Percentiles rank a stretch among this genome's conserved stretches.
Evolutionary conservation across 1,140 invertebrate genomes (phyloP).

Genomic region (Drosophila pruinosa): DNA sequence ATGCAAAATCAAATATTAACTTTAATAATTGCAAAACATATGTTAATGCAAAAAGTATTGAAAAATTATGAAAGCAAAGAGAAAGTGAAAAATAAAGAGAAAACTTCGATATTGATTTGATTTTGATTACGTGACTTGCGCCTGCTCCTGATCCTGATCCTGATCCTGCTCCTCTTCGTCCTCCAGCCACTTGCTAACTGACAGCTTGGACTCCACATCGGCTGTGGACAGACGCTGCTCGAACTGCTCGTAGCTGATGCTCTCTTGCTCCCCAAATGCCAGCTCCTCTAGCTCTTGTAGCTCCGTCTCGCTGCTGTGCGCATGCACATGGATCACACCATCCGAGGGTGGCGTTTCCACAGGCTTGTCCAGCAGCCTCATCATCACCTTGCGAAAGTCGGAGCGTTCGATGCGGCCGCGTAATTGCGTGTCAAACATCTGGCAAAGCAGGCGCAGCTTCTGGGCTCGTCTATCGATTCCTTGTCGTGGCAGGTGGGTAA

Average conservation of each 20-base stretch:
- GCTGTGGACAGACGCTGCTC: constrained; percentile 23
- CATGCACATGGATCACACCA: not conserved
- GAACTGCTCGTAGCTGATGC: constrained; percentile 37
- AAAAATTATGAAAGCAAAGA: constrained; percentile 3
- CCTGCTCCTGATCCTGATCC: not conserved
- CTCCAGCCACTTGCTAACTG: constrained; percentile 48
- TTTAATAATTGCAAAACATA: constrained; percentile 22
- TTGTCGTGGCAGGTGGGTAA: not conserved
- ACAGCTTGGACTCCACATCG: constrained; percentile 26
- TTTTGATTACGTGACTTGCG: constrained; percentile 1
- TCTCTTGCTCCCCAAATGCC: constrained; percentile 16
- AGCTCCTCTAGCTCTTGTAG: constrained; percentile 37
- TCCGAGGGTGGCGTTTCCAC: not conserved
- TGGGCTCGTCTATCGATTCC: constrained; percentile 5
- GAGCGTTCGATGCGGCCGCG: constrained; percentile 20
- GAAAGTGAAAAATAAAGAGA: constrained; percentile 1
- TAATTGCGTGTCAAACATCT: constrained; percentile 43
- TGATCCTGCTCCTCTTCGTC: not conserved
- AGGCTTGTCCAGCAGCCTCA: constrained; percentile 1
- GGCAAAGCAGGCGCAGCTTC: constrained; percentile 43
- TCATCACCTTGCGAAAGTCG: constrained; percentile 42
- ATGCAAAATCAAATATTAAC: not conserved
- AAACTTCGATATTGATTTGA: constrained; percentile 8
- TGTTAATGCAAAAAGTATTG: not conserved
- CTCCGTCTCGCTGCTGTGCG: constrained; percentile 9